phyloP scores from a whole-genome alignment of 2,113 vertebrate species.

The Xiphophorus hellerii region DNA sequence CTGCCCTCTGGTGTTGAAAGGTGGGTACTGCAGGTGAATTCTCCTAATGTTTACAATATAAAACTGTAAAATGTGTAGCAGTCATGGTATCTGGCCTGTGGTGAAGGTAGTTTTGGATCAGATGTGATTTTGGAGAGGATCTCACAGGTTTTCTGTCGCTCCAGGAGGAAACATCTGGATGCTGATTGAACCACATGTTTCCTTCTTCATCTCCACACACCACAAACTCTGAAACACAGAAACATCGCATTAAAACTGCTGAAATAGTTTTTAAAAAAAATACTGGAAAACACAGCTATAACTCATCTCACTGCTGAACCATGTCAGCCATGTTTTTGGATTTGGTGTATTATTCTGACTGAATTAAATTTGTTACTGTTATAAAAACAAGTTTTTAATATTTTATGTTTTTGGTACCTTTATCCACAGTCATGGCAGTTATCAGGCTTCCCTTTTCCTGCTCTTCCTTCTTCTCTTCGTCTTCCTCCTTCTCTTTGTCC shows the following conservation, averaged over 20 bases:
- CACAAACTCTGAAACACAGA: slow-evolving; percentile 65
- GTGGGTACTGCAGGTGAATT: too few species aligned
- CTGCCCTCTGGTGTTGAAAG: too few species aligned
- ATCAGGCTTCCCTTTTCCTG: slow-evolving; percentile 1
- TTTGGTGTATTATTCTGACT: not conserved
- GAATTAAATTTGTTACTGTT: not conserved
- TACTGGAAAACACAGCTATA: not conserved
- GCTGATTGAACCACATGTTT: slow-evolving; percentile 77
- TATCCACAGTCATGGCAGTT: slow-evolving; percentile 62
- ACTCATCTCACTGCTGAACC: too few species aligned
- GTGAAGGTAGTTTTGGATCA: too few species aligned
- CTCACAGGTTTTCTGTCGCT: slow-evolving; percentile 72
- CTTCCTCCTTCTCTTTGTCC: too few species aligned
- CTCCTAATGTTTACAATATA: too few species aligned
- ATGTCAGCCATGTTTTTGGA: too few species aligned
- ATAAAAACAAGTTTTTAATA: not conserved
- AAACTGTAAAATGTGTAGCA: too few species aligned
- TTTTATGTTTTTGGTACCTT: slow-evolving; percentile 36
- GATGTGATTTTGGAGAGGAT: not conserved
- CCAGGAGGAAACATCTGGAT: slow-evolving; percentile 41
- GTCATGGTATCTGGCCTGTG: too few species aligned
- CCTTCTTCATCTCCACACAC: slow-evolving; percentile 78
- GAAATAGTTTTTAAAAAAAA: not conserved
- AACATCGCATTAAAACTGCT: not conserved
- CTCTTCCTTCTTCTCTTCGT: too few species aligned